These are phyloP conservation scores for Laterallus jamaicensis DNA, from an alignment of 2,113 vertebrate species.

Conservation along the genomic window DNA sequence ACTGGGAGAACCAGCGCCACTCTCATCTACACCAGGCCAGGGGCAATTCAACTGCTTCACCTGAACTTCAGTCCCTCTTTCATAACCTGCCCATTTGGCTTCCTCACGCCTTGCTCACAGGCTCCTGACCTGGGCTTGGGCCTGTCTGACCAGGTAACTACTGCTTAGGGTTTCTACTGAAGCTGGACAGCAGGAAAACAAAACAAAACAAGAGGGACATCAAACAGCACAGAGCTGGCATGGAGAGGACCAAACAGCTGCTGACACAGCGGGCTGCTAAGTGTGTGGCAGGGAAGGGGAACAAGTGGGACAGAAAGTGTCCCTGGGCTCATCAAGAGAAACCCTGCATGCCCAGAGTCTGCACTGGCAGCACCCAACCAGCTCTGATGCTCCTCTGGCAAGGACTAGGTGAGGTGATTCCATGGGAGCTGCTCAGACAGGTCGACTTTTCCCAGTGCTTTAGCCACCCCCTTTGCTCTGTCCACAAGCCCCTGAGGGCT, in stretches of 20 bases:
- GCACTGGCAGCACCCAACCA: not conserved
- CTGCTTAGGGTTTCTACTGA: not conserved
- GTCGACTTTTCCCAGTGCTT: not conserved
- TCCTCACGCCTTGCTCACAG: constrained; percentile 38
- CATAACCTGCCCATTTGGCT: constrained; percentile 35
- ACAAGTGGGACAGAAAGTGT: rapidly evolving
- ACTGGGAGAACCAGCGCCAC: constrained; percentile 7
- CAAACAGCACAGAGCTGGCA: not conserved
- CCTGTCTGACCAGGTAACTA: not conserved
- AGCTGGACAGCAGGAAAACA: not conserved
- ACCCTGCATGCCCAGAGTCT: not conserved
- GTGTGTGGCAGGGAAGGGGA: rapidly evolving
- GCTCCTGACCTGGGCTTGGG: not conserved
- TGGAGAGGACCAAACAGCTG: not conserved
- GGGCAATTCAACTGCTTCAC: not conserved
- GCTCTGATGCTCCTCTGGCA: not conserved
- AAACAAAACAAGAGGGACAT: not conserved
- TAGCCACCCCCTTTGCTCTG: not conserved
- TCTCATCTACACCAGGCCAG: not conserved
- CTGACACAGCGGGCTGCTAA: rapidly evolving
- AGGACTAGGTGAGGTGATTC: not conserved
- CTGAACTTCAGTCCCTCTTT: not conserved
- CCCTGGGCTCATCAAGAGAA: not conserved
- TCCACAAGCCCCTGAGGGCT: not conserved
- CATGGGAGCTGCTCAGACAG: not conserved